A percentile compares a stretch with the other conserved stretches of the same genome.
These are phyloP conservation scores for Hemaris fuciformis DNA, from an alignment of 2,888 invertebrate species.

Conservation along the genomic window DNA sequence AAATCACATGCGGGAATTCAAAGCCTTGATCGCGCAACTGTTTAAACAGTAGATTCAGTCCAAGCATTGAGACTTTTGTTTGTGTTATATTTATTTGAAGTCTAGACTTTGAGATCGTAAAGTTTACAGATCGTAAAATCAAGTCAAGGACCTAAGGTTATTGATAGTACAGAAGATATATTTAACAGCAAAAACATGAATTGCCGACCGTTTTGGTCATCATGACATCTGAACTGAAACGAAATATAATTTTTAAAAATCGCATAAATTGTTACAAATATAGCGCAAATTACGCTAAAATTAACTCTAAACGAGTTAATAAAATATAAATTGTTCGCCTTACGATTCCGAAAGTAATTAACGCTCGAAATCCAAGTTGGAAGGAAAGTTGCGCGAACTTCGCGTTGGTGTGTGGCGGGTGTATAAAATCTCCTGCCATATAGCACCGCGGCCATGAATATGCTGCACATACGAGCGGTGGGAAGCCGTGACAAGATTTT, in stretches of 20 bases:
- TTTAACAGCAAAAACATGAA: no score
- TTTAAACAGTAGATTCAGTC: no score
- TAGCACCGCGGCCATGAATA: conserved; percentile 31
- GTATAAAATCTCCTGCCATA: conserved; percentile 25
- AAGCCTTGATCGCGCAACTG: no score
- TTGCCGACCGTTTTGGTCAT: no score
- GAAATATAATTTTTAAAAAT: background rate
- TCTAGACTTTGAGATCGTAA: no score
- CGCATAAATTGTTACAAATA: background rate
- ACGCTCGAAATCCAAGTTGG: background rate
- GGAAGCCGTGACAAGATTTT: conserved; percentile 70
- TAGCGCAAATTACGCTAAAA: background rate
- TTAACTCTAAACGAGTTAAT: background rate
- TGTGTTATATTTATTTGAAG: no score
- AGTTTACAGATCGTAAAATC: no score
- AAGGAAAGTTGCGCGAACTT: background rate
- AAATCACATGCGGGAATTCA: no score
- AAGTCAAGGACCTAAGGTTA: no score
- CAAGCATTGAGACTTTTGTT: no score
- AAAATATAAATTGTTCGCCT: background rate
- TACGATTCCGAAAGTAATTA: background rate
- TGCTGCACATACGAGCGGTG: conserved; percentile 39
- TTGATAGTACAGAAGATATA: no score
- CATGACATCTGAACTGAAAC: background rate
- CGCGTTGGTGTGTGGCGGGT: conserved; percentile 15